Percentiles rank a stretch among this genome's conserved stretches.
phyloP scores from a whole-genome alignment of 2,888 invertebrate species.

The Zeuzera pyrina region DNA sequence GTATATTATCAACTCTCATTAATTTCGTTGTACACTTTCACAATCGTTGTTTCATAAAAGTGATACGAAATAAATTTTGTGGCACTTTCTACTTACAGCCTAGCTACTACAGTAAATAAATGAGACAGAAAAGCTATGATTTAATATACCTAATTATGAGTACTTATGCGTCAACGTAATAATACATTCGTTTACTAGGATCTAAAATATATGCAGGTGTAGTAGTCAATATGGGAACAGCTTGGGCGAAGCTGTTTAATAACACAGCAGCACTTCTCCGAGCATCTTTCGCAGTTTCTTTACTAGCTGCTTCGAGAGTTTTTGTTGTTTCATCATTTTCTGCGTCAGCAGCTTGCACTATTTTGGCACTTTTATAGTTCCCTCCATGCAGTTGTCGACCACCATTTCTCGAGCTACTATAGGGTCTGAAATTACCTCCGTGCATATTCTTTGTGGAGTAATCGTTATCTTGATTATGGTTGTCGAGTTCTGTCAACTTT shows the following conservation, averaged over 20 bases:
- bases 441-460: constrained; percentile 21
- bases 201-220: constrained; percentile 57
- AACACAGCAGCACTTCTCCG: constrained; percentile 39
- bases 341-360: constrained; percentile 24
- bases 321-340: constrained; percentile 18
- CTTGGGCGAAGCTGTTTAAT: constrained; percentile 53
- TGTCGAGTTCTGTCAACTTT: constrained; percentile 44
- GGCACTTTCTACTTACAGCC: constrained; percentile 42
- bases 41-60: constrained; percentile 12
- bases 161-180: constrained; percentile 47
- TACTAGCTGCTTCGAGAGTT: constrained; percentile 12
- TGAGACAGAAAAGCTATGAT: constrained; percentile 1
- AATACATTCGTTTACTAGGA: constrained; percentile 67
- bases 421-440: constrained; percentile 31
- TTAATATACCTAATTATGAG: background rate
- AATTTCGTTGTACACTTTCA: constrained; percentile 25
- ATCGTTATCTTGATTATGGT: constrained; percentile 27
- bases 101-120: constrained; percentile 4
- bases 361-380: constrained; percentile 51
- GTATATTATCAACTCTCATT: constrained; percentile 13
- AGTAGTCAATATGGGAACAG: constrained; percentile 47
- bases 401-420: constrained; percentile 22
- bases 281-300: constrained; percentile 19
- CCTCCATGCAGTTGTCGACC: constrained; percentile 52
- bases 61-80: constrained; percentile 24